Conservation (phyloP, 2,888 invertebrate species). For the Chrysina gloriosa region DNA sequence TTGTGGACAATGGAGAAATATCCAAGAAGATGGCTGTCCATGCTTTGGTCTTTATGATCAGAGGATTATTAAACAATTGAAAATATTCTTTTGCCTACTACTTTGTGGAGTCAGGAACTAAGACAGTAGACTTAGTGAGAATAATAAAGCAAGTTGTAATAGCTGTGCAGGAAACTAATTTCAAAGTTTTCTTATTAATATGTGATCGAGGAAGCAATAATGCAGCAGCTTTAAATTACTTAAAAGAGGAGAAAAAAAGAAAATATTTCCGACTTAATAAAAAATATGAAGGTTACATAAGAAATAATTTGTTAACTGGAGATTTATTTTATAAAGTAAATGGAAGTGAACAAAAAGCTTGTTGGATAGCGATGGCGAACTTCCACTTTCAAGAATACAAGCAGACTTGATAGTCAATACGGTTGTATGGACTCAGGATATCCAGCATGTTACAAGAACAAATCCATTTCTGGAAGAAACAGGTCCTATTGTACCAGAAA, state of each 20-base stretch:
- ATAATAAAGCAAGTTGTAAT: neutral
- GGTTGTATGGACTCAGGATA: slow-evolving; percentile 24
- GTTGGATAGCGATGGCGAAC: slow-evolving; percentile 14
- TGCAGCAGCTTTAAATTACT: neutral
- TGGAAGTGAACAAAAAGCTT: neutral
- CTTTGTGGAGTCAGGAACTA: neutral
- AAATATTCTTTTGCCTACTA: neutral
- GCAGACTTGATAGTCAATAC: neutral
- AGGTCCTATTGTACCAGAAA: slow-evolving; percentile 18
- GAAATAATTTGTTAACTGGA: neutral
- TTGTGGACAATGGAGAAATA: neutral
- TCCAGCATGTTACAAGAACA: slow-evolving; percentile 7
- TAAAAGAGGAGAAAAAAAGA: neutral
- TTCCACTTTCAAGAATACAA: slow-evolving; percentile 9
- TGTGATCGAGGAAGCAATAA: neutral
- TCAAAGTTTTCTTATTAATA: neutral
- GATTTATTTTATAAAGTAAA: neutral
- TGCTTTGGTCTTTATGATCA: neutral
- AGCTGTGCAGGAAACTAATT: neutral
- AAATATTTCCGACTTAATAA: neutral
- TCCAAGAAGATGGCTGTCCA: neutral
- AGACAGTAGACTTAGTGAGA: neutral
- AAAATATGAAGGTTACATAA: neutral
- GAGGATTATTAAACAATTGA: neutral
- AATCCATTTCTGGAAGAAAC: slow-evolving; percentile 18